phyloP scores from a whole-genome alignment of 2,888 invertebrate species.

The Calliopum simillimum region DNA sequence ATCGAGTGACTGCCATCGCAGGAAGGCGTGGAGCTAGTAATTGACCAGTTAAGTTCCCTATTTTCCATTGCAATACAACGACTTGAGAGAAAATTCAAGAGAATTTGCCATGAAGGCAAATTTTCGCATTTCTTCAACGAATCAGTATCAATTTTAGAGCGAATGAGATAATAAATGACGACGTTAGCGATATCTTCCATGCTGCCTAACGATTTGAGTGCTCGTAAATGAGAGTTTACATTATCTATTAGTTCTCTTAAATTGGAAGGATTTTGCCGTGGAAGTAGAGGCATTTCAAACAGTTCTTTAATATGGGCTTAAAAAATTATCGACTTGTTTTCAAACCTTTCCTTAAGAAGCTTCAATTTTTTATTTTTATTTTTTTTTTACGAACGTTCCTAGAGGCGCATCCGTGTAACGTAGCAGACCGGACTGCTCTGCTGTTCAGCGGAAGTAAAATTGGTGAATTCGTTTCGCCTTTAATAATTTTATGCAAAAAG shows the following conservation, averaged over 20 bases:
- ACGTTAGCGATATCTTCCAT: slow-evolving; percentile 25
- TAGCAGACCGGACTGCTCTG: too few relatives aligned
- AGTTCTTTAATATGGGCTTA: slow-evolving; percentile 29
- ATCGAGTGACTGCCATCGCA: not conserved
- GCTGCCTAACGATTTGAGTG: slow-evolving; percentile 7
- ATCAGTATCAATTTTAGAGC: not conserved
- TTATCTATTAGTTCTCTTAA: slow-evolving; percentile 21
- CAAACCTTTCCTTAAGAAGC: slow-evolving; percentile 24
- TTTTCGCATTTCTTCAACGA: not conserved
- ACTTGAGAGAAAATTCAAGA: slow-evolving; percentile 14
- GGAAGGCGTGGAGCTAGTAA: not conserved
- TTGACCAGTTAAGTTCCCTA: slow-evolving; percentile 8
- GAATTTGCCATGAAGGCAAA: not conserved
- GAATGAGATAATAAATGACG: slow-evolving; percentile 19
- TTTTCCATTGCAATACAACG: slow-evolving; percentile 20
- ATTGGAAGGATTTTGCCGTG: not conserved
- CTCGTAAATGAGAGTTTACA: slow-evolving; percentile 21
- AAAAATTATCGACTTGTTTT: slow-evolving; percentile 27
- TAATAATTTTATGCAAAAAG: too few relatives aligned
- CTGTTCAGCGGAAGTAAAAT: too few relatives aligned
- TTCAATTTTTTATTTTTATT: too few relatives aligned
- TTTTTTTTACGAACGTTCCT: too few relatives aligned
- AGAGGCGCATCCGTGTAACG: too few relatives aligned
- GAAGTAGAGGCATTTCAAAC: slow-evolving; percentile 14
- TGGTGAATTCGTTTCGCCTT: too few relatives aligned